These are phyloP conservation scores for Pavo muticus DNA, from an alignment of 2,113 vertebrate species.

Conservation along the genomic window DNA sequence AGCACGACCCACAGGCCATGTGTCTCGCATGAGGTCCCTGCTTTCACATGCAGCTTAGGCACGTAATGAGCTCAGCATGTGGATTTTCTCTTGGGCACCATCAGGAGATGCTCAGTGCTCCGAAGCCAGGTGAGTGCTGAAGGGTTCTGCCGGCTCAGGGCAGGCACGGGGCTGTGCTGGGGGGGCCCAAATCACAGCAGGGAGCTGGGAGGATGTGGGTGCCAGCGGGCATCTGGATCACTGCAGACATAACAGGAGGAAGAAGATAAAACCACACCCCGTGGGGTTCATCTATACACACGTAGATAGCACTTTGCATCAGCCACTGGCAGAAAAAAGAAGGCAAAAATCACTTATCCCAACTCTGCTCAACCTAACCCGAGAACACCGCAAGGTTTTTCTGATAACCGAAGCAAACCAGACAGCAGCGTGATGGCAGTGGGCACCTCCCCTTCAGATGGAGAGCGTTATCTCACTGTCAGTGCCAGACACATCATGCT, in stretches of 20 bases:
- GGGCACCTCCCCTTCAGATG: neutral
- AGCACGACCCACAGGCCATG: neutral
- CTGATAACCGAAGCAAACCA: neutral
- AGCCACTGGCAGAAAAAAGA: neutral
- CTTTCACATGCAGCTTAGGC: neutral
- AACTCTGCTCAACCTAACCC: neutral
- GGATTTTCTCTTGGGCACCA: neutral
- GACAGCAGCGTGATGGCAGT: neutral
- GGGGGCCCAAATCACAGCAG: fast-evolving
- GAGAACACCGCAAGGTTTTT: neutral
- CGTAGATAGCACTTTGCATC: neutral
- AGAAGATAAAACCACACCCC: neutral
- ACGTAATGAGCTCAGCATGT: neutral
- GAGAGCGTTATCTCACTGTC: neutral
- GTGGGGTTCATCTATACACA: neutral
- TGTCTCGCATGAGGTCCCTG: fast-evolving
- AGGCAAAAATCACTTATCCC: neutral
- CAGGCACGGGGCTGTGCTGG: fast-evolving
- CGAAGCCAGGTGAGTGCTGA: neutral
- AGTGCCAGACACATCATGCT: neutral
- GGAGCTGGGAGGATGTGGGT: neutral
- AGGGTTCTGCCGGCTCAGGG: neutral
- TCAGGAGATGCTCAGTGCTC: neutral
- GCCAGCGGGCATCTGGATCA: fast-evolving
- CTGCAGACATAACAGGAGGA: neutral